Conservation (phyloP, 2,113 vertebrate species). For the Nothoprocta pentlandii region DNA sequence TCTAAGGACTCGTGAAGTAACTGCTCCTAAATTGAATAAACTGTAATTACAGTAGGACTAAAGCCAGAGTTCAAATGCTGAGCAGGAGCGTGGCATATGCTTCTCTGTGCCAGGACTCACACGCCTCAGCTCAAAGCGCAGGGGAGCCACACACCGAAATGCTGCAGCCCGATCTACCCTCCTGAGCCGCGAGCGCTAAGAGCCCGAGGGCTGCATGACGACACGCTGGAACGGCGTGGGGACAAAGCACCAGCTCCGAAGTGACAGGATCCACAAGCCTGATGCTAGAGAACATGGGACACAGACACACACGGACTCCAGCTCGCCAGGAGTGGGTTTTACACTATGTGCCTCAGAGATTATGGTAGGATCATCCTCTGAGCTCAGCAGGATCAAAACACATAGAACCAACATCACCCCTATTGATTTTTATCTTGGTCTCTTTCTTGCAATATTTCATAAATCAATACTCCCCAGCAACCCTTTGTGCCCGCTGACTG, state of each 20-base stretch:
- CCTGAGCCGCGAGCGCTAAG: not conserved
- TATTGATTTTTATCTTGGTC: constrained; percentile 63
- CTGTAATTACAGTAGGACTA: constrained; percentile 52
- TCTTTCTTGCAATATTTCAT: constrained; percentile 58
- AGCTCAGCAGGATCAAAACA: constrained; percentile 66
- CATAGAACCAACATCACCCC: constrained; percentile 56
- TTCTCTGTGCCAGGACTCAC: not conserved
- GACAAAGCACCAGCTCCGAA: not conserved
- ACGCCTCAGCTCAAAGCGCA: not conserved
- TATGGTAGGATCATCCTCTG: constrained; percentile 56
- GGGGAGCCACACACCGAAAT: not conserved
- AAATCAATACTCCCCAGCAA: constrained; percentile 50
- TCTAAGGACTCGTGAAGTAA: not conserved
- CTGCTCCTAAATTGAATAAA: constrained; percentile 27
- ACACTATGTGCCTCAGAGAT: constrained; percentile 31
- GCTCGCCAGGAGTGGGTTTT: constrained; percentile 16
- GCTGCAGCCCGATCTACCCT: not conserved
- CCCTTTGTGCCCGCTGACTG: not conserved
- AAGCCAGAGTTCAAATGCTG: constrained; percentile 21
- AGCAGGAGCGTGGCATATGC: constrained; percentile 5
- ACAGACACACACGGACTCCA: not conserved
- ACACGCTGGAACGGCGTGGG: not conserved
- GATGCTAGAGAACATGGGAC: not conserved
- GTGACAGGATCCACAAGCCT: not conserved
- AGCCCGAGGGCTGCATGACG: not conserved